Base-by-base conservation (phyloP, 2,797 vertebrate genomes). In the Mareca strepera region DNA sequence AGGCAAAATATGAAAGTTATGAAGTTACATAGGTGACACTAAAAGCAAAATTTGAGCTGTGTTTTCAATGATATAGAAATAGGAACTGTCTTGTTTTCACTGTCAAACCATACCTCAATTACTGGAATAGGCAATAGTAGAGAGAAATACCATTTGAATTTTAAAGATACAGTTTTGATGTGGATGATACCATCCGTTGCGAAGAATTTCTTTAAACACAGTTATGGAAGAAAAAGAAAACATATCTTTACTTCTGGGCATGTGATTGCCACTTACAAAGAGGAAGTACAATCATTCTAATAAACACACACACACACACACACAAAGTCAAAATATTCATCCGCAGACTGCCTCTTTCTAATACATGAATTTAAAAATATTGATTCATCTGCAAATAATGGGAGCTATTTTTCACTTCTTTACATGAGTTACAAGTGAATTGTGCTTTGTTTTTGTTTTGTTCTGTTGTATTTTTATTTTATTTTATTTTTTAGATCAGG, bases 361-460 rank as follows among this genome's bases (percentile, higher is more conserved):
- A 85, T 37, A 1, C 9, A 25, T 55, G 9, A 8, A 29, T 72
- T 79, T 44, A 82, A 88, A 81, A 67, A n/a, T 12, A 25, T 21
- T 35, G 44, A 76, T 55, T 80, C 5, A 41, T 18, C 31, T 82
- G 29, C 9, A 29, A 63, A 31, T 68, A 55, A n/a, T 26, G 4
- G 9, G 26, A 56, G 64, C 5, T 41, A 17, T 81, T 94, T 86
- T 88, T 73, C 17, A 11, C 8, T 75, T 87, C 41, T 31, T 62
- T 84, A 82, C 68, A 77, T 72, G 95, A 81, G 11, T 96, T 96
- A 85, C 79, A 93, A 78, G 75, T 91, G 60, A 94, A 68, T 95
- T 94, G 46, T 86, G 37, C 46, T 86, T 82, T 96, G 97, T 97
- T 94, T n/a, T 58, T 58, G n/a, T 58, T 33, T 58, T 58, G 56